Percentiles rank a stretch among this genome's conserved stretches.
Evolutionary conservation across 2,888 invertebrate genomes (phyloP).

Genomic region (Tenthredo mesomela): DNA sequence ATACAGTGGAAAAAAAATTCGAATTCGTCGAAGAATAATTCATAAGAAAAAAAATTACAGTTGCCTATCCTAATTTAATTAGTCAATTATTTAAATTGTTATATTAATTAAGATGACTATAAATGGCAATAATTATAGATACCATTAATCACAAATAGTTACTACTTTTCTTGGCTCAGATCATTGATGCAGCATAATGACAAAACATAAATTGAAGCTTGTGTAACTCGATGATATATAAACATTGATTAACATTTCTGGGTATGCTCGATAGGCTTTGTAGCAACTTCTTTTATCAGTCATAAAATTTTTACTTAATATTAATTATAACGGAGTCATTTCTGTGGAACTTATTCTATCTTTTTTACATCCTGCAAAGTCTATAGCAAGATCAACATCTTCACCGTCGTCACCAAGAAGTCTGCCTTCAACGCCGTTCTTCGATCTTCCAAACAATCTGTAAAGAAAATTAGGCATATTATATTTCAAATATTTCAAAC

Average conservation of each 20-base stretch:
- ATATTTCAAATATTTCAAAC: constrained; percentile 51
- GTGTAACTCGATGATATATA: background rate
- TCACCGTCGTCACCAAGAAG: constrained; percentile 75
- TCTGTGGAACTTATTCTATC: constrained; percentile 62
- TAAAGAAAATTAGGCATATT: constrained; percentile 56
- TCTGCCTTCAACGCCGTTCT: constrained; percentile 75
- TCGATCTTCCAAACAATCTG: constrained; percentile 77
- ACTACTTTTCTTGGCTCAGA: constrained; percentile 32
- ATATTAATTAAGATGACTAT: background rate
- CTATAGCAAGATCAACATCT: constrained; percentile 73
- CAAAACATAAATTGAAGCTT: background rate
- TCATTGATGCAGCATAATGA: constrained; percentile 22
- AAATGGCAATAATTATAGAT: constrained; percentile 22
- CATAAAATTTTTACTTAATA: background rate
- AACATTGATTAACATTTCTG: background rate
- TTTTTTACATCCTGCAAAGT: constrained; percentile 69
- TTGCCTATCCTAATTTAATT: background rate
- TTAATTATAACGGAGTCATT: constrained; percentile 63
- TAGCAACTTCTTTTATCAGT: background rate
- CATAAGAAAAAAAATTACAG: background rate
- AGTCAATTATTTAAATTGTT: constrained; percentile 1
- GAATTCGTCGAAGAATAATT: background rate
- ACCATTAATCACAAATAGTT: constrained; percentile 33
- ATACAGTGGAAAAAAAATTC: background rate
- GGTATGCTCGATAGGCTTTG: background rate